Percentiles rank a stretch among this genome's conserved stretches.
Conservation (phyloP, 2,888 invertebrate genomes). For the Epinotia brunnichana region DNA sequence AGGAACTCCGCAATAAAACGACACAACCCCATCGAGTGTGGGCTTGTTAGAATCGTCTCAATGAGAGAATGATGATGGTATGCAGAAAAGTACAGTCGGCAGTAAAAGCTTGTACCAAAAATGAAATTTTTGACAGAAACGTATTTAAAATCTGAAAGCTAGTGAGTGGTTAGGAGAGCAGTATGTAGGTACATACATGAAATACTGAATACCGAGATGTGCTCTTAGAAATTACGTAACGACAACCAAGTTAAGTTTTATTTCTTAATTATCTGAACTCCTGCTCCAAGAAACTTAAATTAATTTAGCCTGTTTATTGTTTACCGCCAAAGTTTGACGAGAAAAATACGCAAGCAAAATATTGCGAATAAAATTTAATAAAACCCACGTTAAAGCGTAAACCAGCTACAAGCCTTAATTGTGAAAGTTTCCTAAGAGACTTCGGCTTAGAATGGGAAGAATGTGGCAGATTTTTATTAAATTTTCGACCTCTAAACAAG, state of each 20-base stretch:
- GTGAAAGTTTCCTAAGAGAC: slow-evolving; percentile 59
- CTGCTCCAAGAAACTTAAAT: slow-evolving; percentile 49
- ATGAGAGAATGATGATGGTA: no score
- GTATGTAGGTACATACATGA: no score
- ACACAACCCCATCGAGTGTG: no score
- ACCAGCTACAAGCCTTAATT: slow-evolving; percentile 57
- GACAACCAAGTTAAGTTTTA: slow-evolving; percentile 19
- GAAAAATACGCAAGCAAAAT: slow-evolving; percentile 52
- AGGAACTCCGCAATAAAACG: no score
- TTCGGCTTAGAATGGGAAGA: slow-evolving; percentile 53
- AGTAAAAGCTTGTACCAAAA: no score
- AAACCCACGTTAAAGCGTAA: slow-evolving; percentile 56
- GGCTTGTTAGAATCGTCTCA: no score
- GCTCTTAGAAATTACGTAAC: slow-evolving; percentile 6
- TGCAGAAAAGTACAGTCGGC: no score
- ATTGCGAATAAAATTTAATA: slow-evolving; percentile 59
- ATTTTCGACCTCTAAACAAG: slow-evolving; percentile 46
- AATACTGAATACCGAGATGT: background rate
- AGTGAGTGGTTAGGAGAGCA: no score
- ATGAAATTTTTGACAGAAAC: no score
- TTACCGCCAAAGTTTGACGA: slow-evolving; percentile 52
- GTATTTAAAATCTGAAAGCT: no score
- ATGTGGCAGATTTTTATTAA: slow-evolving; percentile 52
- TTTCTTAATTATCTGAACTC: slow-evolving; percentile 37
- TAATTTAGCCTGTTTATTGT: slow-evolving; percentile 61